Evolutionary conservation across 2,797 vertebrate genomes (phyloP).

Genomic region (Karalla daura): DNA sequence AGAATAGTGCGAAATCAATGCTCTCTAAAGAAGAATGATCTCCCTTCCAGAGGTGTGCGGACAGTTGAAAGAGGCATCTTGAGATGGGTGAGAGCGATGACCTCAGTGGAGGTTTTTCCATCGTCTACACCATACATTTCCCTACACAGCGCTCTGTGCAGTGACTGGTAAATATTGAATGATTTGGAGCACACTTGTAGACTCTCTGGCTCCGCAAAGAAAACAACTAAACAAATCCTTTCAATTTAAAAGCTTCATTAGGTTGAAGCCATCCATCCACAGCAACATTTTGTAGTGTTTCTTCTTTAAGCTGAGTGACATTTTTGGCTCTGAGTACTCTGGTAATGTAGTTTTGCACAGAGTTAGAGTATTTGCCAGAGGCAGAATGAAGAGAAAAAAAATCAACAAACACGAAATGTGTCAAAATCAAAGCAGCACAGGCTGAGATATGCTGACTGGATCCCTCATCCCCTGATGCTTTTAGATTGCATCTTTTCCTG

Average conservation of each 20-base stretch:
- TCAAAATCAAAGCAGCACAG: background rate
- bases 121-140: background rate
- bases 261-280: background rate
- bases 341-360: background rate
- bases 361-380: background rate
- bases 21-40: constrained; percentile 1
- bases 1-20: background rate
- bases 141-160: background rate
- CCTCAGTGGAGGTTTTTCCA: background rate
- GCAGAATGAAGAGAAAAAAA: background rate
- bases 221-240: background rate
- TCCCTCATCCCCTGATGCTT: background rate
- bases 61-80: background rate
- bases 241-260: background rate
- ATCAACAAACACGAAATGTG: no score
- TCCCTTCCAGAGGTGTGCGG: background rate
- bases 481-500: background rate
- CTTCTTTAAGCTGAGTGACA: background rate
- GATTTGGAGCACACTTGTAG: background rate
- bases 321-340: background rate
- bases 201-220: background rate
- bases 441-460: background rate
- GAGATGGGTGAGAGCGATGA: background rate
- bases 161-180: background rate
- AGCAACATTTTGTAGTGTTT: background rate